These are phyloP conservation scores for Augiades crinisus DNA, from an alignment of 2,888 invertebrate species.

Conservation along the genomic window DNA sequence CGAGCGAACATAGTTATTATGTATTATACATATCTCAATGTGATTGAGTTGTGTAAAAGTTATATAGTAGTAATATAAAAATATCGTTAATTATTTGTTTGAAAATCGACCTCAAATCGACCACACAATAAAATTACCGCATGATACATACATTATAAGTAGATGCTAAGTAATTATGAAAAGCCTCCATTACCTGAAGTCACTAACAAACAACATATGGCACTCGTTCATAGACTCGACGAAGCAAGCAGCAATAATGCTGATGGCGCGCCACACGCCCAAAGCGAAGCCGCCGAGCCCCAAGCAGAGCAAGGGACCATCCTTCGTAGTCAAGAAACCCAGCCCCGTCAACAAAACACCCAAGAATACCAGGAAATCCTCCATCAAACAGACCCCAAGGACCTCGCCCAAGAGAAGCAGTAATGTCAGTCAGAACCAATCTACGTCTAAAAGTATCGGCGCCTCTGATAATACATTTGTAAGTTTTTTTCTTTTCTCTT, in stretches of 20 bases:
- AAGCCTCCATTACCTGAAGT: not conserved
- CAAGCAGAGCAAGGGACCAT: not conserved
- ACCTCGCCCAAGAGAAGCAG: constrained; percentile 1
- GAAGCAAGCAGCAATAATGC: constrained; percentile 69
- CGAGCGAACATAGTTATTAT: not conserved
- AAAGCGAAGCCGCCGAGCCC: constrained; percentile 34
- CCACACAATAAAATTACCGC: no score
- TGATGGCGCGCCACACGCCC: constrained; percentile 67
- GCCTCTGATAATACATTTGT: not conserved
- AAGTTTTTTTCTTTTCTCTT: no score
- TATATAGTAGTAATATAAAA: no score
- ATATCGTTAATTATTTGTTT: no score
- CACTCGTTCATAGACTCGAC: constrained; percentile 56
- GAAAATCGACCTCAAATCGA: no score
- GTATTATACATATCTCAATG: not conserved
- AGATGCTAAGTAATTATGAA: constrained; percentile 4
- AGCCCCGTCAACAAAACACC: constrained; percentile 19
- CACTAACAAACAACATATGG: constrained; percentile 11
- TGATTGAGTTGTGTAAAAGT: not conserved
- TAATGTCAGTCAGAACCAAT: not conserved
- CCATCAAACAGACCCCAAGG: not conserved
- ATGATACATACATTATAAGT: no score
- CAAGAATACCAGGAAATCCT: not conserved
- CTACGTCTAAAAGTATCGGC: not conserved
- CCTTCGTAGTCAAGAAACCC: constrained; percentile 21